Conservation (phyloP, 2,113 vertebrate genomes). For the Emydocephalus ijimae region DNA sequence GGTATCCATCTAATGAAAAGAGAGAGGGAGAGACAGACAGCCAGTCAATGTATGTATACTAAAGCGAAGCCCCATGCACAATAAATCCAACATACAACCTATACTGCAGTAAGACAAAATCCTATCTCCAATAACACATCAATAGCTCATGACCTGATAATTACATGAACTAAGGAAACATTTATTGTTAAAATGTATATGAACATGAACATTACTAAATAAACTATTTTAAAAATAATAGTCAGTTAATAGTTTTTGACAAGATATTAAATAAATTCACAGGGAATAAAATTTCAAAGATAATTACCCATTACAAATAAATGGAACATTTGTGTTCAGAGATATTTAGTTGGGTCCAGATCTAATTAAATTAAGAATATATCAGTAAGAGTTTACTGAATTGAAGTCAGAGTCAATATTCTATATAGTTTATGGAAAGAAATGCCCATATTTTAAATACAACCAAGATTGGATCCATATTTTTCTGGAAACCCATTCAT, state of each 20-base stretch:
- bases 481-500: no score
- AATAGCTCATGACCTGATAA: no score
- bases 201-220: not conserved
- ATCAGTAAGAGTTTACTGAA: not conserved
- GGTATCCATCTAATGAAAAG: no score
- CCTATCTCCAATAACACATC: no score
- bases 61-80: no score
- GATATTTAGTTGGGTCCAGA: not conserved
- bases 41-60: no score
- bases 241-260: not conserved
- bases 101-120: no score
- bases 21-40: no score
- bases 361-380: not conserved
- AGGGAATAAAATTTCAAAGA: not conserved
- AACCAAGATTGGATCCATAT: not conserved
- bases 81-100: no score
- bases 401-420: not conserved
- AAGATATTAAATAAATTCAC: not conserved
- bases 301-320: not conserved
- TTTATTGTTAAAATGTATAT: not conserved
- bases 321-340: not conserved
- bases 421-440: not conserved
- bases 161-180: no score
- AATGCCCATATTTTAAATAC: not conserved
- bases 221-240: not conserved